Conservation (phyloP, 2,888 invertebrate species). For the Celastrina argiolus region DNA sequence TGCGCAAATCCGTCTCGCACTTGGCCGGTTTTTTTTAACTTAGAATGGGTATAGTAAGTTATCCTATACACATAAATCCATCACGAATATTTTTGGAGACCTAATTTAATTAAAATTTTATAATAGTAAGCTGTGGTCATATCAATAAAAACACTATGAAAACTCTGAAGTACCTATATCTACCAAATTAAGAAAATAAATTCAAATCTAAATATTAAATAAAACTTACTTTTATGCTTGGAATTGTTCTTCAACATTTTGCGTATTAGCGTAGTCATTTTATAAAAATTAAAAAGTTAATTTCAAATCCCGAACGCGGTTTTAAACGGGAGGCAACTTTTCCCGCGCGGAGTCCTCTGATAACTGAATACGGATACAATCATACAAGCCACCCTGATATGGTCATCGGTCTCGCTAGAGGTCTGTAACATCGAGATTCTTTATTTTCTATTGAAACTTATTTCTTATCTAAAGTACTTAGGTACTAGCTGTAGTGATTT, state of each 20-base stretch:
- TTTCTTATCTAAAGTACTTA: not conserved
- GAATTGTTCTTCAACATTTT: constrained; percentile 82
- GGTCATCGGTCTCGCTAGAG: not conserved
- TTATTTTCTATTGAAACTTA: not conserved
- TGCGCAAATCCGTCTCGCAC: too few relatives aligned
- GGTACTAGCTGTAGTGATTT: not conserved
- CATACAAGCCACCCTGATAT: constrained; percentile 6
- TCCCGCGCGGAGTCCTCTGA: constrained; percentile 48
- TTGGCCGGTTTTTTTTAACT: too few relatives aligned
- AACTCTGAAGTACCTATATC: too few relatives aligned
- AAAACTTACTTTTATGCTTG: constrained; percentile 82
- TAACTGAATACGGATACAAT: too few relatives aligned
- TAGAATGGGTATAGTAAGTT: too few relatives aligned
- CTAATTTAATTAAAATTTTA: too few relatives aligned
- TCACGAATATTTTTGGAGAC: too few relatives aligned
- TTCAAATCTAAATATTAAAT: not conserved
- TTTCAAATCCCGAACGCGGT: constrained; percentile 23
- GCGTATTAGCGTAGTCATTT: constrained; percentile 79
- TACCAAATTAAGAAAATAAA: too few relatives aligned
- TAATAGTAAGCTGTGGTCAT: too few relatives aligned
- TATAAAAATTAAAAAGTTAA: constrained; percentile 23
- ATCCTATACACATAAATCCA: too few relatives aligned
- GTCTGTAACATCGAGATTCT: constrained; percentile 1
- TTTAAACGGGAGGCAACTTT: constrained; percentile 42
- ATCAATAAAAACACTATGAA: too few relatives aligned